Evolutionary conservation across 2,888 invertebrate genomes (phyloP), one percentile per base, ranked within the genome.

Genomic region (Panzeria rudis): DNA sequence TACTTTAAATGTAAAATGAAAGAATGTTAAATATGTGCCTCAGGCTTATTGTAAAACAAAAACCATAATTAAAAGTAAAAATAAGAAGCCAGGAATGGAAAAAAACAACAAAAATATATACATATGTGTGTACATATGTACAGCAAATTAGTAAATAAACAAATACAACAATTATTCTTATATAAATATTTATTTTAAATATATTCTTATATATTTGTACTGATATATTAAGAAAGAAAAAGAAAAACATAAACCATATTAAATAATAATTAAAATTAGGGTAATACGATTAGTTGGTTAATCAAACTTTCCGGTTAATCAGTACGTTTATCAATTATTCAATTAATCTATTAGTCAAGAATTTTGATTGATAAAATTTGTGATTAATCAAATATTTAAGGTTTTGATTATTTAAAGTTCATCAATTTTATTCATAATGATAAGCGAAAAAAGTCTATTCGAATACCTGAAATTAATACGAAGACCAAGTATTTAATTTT

Each of bases 41-140:
- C 90, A 90, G 91, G 91, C 91, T 90, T 87, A 90, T 86, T 91
- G 89, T 90, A 90, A 89, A 90, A 91, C 88, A 82, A 83, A 89
- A 89, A 89, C 88, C 77, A 80, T 62, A 73, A 35, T 35, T 8
- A 35, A 81, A 66, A 52, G 3, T 75, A 68, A 76, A 75, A 75
- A 47, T 11, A 66, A 64, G 71, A 23, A 81, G n/a, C 20, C 1
- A 44, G 44, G 3, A 38, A 41, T 47, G 8, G 44, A 64, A 59
- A 20, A 61, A 32, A 20, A 50, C 38, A 25, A 50, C 20, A 44
- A 59, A 81, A 68, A 52, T 61, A 66, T 52, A 61, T 44, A 84
- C 50, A 59, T 7, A 59, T 13, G 32, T 25, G 25, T 11, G 35
- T 25, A 54, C 11, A 69, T 35, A 71, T 15, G 47, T 62, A 81